phyloP scores from a whole-genome alignment of 2,888 invertebrate genomes.

The Idaea dimidiata region DNA sequence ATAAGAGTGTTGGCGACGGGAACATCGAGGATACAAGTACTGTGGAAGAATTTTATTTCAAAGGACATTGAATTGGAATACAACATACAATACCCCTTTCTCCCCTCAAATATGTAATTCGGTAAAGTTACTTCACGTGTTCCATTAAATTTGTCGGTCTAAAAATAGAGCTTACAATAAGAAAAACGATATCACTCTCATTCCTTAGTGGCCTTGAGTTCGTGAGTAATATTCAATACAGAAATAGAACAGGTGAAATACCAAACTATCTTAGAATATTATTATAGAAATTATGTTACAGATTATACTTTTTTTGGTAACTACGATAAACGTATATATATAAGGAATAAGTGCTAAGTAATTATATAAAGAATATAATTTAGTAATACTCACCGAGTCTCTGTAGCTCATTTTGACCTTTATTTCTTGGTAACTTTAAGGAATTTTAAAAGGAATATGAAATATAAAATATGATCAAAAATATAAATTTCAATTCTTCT shows the following conservation, averaged over 20 bases:
- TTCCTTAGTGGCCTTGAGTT: conserved; percentile 57
- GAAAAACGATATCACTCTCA: conserved; percentile 52
- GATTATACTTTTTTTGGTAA: conserved; percentile 1
- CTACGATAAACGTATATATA: too few relatives aligned
- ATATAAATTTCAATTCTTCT: neutral
- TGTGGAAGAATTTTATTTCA: conserved; percentile 36
- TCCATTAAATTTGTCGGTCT: conserved; percentile 9
- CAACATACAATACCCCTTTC: neutral
- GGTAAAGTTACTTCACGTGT: conserved; percentile 4
- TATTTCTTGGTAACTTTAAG: conserved; percentile 1
- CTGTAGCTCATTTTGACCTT: conserved; percentile 62
- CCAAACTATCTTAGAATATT: conserved; percentile 35
- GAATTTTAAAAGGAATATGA: too few relatives aligned
- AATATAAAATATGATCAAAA: conserved; percentile 12
- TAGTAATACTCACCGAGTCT: conserved; percentile 68
- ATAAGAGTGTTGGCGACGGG: conserved; percentile 43
- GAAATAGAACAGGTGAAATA: conserved; percentile 54
- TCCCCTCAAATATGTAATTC: neutral
- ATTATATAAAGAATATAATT: conserved; percentile 5
- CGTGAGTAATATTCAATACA: conserved; percentile 50
- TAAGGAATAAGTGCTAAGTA: neutral
- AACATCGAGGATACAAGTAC: conserved; percentile 47
- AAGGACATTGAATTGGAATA: conserved; percentile 6
- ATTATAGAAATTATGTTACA: conserved; percentile 3
- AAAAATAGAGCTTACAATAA: conserved; percentile 30